Evolutionary conservation across 2,113 vertebrate species (phyloP), one percentile per base, ranked within the genome.

Genomic region (Suricata suricatta): DNA sequence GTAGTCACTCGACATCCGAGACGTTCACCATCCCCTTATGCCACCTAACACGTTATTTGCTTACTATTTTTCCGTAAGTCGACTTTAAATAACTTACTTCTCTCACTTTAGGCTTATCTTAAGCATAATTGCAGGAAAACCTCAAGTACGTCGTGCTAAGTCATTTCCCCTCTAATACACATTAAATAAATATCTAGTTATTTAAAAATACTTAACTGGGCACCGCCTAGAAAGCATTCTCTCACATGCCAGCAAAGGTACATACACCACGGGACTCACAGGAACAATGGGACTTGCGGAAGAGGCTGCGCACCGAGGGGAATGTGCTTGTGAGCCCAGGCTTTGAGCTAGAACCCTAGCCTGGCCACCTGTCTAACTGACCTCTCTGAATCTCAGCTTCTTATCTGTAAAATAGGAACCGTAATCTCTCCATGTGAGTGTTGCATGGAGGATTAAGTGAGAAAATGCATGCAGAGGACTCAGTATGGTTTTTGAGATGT

Each of bases 71-170:
- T 35, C 88, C 38, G 33, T 90, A 88, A 95, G 90, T 93, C 90
- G 85, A 95, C 97, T 96, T 97, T 84, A 85, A 94, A 69, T 85
- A 90, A 90, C 85, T 88, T 76, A 52, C 54, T 93, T 93, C 44
- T 90, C 29, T 88, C 96, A 38, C 72, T 94, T 96, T 89, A 88
- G 90, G 74, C 57, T 95, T 96, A 95, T 25, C 68, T 87, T 92
- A 93, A 90, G 94, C 60, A 92, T 88, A 95, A 85, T 81, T 71
- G 35, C 84, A 94, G 88, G 79, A 87, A 97, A 97, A 97, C 96
- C 97, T 88, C 95, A 97, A 95, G 52, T 76, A 57, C 79, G 81
- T 82, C 17, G 60, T 77, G 71, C 81, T 60, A 85, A 95, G 92
- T 90, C 23, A 15, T 44, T 80, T 63, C 8, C 50, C 13, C 31